Conservation (phyloP, 2,888 invertebrate genomes). For the Lasius platythorax region DNA sequence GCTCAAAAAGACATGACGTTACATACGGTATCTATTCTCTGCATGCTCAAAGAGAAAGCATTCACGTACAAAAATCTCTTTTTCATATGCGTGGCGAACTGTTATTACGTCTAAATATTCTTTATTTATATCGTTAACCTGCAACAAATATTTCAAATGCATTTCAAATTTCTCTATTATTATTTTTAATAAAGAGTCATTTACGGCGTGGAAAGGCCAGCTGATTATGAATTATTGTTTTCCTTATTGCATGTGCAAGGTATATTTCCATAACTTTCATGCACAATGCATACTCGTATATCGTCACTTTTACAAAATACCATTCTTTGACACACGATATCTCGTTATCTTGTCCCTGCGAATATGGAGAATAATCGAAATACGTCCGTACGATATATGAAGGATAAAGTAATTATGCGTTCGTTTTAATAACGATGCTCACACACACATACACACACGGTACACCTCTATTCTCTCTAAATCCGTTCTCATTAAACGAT, state of each 20-base stretch:
- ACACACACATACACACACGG: not conserved
- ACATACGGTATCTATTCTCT: constrained; percentile 20
- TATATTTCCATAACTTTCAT: not conserved
- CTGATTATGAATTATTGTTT: not conserved
- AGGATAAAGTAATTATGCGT: constrained; percentile 78
- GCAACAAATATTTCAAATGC: not conserved
- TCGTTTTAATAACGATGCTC: constrained; percentile 75
- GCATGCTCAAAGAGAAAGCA: constrained; percentile 19
- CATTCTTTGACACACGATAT: constrained; percentile 39
- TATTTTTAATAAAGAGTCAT: not conserved
- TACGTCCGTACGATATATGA: constrained; percentile 66
- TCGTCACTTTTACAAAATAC: constrained; percentile 22
- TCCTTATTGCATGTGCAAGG: not conserved
- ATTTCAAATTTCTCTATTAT: not conserved
- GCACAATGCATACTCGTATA: not conserved
- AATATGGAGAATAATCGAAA: constrained; percentile 66
- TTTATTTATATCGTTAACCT: constrained; percentile 36
- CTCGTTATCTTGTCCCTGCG: constrained; percentile 37
- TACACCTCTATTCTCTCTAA: constrained; percentile 14
- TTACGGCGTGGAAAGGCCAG: not conserved
- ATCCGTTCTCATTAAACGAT: constrained; percentile 36
- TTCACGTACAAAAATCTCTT: constrained; percentile 19
- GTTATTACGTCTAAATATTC: constrained; percentile 34
- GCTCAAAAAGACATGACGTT: constrained; percentile 30
- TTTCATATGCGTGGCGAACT: not conserved